A percentile compares a stretch with the other conserved stretches of the same genome.
These are phyloP conservation scores for Peromyscus californicus DNA, from an alignment of 2,113 vertebrate genomes.

Conservation along the genomic window DNA sequence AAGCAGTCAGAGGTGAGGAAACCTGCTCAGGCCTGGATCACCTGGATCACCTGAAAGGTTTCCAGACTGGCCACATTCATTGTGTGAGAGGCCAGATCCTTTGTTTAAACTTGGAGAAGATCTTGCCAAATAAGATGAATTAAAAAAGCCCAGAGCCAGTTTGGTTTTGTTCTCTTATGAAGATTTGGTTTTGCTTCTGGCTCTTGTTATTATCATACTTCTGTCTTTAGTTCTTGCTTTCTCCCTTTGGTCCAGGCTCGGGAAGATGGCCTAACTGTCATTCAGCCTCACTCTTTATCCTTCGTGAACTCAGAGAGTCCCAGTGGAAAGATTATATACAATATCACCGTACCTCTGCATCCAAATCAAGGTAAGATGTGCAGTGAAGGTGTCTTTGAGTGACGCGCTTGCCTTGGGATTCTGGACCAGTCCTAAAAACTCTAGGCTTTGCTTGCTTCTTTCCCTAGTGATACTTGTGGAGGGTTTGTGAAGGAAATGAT, in stretches of 20 bases:
- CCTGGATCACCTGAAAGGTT: neutral
- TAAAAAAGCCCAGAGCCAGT: neutral
- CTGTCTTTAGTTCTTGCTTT: slow-evolving; percentile 22
- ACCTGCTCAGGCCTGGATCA: neutral
- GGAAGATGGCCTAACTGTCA: slow-evolving; percentile 94
- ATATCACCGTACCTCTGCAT: slow-evolving; percentile 93
- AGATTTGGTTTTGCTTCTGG: slow-evolving; percentile 57
- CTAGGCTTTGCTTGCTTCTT: neutral
- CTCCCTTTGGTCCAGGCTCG: slow-evolving; percentile 89
- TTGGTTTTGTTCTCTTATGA: neutral
- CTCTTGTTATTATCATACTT: slow-evolving; percentile 60
- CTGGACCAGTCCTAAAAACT: neutral
- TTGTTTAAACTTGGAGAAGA: neutral
- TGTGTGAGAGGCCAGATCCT: neutral
- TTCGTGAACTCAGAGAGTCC: slow-evolving; percentile 93
- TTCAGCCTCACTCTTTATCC: slow-evolving; percentile 93
- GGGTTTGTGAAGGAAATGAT: neutral
- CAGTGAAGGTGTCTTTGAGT: neutral
- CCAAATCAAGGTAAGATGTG: slow-evolving; percentile 91
- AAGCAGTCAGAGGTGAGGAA: neutral
- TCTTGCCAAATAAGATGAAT: neutral
- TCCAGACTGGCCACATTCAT: neutral
- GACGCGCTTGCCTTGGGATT: neutral
- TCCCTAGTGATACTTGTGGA: neutral
- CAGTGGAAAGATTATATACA: slow-evolving; percentile 93